phyloP scores from a whole-genome alignment of 2,888 invertebrate species.

The Folsomia manolachei region DNA sequence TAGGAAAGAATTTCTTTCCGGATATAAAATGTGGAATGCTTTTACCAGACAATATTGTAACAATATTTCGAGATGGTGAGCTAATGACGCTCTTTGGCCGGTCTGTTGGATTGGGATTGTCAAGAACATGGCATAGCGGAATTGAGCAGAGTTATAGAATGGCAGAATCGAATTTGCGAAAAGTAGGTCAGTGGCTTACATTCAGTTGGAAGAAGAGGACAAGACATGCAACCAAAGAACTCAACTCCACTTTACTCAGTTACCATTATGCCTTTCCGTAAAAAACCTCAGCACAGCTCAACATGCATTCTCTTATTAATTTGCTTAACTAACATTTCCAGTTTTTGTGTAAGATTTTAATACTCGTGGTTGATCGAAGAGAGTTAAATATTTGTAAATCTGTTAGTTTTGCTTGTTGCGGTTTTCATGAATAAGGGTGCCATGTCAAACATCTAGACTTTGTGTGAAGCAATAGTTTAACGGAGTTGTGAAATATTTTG shows the following conservation, averaged over 20 bases:
- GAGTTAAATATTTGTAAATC: not conserved
- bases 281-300: not conserved
- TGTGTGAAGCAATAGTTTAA: not conserved
- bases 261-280: not conserved
- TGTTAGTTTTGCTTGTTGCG: not conserved
- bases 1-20: too few species aligned
- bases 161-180: constrained; percentile 20
- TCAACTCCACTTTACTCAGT: too few species aligned
- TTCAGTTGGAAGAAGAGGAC: constrained; percentile 11
- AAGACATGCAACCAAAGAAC: constrained; percentile 2
- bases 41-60: too few species aligned
- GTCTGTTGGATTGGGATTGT: not conserved
- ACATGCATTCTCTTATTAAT: not conserved
- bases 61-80: too few species aligned
- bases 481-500: not conserved
- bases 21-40: too few species aligned
- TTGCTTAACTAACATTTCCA: not conserved
- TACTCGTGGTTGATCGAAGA: too few species aligned
- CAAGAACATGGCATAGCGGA: not conserved
- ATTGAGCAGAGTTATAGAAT: not conserved
- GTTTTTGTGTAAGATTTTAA: not conserved
- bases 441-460: not conserved
- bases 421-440: not conserved
- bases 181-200: constrained; percentile 23
- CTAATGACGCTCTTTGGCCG: too few species aligned